These are phyloP conservation scores for Epizoanthus scotinus DNA, from an alignment of 92 coral and sea anemone species.

Conservation along the genomic window DNA sequence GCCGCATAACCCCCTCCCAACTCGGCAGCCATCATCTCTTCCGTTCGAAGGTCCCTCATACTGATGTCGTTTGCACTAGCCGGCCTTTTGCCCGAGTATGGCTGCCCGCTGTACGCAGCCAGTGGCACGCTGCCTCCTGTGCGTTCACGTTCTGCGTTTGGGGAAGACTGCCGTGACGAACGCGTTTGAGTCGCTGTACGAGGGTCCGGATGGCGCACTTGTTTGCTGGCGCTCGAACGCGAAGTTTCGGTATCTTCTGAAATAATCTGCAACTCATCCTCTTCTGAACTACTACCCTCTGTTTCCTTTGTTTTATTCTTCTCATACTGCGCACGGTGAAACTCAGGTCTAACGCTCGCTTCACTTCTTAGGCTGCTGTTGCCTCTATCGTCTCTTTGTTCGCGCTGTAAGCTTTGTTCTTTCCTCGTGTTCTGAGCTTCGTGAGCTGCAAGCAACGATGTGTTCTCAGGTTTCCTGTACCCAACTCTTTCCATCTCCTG, in stretches of 20 bases:
- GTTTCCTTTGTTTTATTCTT: constrained; percentile 25
- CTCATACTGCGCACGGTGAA: constrained; percentile 19
- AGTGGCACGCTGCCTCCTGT: constrained; percentile 23
- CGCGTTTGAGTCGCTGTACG: not conserved
- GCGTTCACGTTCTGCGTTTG: constrained; percentile 39
- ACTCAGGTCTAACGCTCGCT: constrained; percentile 4
- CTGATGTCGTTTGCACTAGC: constrained; percentile 18
- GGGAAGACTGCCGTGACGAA: constrained; percentile 14
- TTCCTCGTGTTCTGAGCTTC: constrained; percentile 36
- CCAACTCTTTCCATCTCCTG: constrained; percentile 73
- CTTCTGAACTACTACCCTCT: constrained; percentile 55
- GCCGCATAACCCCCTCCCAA: constrained; percentile 11
- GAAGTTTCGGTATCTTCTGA: constrained; percentile 17
- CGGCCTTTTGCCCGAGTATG: constrained; percentile 21
- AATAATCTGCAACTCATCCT: constrained; percentile 43
- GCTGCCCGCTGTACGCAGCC: constrained; percentile 16
- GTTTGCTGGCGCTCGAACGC: not conserved
- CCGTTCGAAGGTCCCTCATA: constrained; percentile 20
- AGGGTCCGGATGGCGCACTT: constrained; percentile 1
- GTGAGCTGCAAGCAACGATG: constrained; percentile 18
- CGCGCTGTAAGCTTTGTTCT: constrained; percentile 18
- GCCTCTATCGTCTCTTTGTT: constrained; percentile 29
- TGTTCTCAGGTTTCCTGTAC: constrained; percentile 43
- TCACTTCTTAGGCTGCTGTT: not conserved
- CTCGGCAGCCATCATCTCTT: constrained; percentile 28